Evolutionary conservation across 2,888 invertebrate species (phyloP), one percentile per base, ranked within the genome.

Genomic region (Marasmarcha lunaedactyla): DNA sequence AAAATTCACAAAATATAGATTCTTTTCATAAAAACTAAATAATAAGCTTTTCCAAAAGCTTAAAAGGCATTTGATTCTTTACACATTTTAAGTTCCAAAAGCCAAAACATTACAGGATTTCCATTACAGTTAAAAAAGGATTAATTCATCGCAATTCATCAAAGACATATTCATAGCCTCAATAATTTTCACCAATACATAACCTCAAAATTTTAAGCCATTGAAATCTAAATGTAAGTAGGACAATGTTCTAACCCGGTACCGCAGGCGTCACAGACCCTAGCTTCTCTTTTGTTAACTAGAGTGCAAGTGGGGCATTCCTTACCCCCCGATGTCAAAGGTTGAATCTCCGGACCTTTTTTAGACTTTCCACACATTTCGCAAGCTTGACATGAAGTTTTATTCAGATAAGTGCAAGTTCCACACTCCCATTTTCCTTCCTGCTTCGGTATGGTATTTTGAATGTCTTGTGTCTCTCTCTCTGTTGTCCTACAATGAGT

Each of bases 261-360:
- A 13, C 84, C 85, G 63, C 93, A 93, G 12, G 89, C 92, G 50
- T 88, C 88, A 59, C 93, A 93, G 7, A 59, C 59, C 27, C 74
- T 76, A 5, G 87, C 88, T 39, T 87, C 87, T 52, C 87, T 86
- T 35, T 87, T 85, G 58, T 93, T 93, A 30, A 93, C 90, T 36
- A 92, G 74, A 1, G 93, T 93, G 61, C 93, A 93, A 15, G 87
- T 74, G 0, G 89, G 89, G 49, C 93, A 93, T 60, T 91, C 89
- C 36, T 89, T 84, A 0, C 92, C 92, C 0, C 92, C 92, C 7
- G 91, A 88, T 12, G 88, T 87, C 35, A 92, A 71, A 0, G 90
- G 89, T 45, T 85, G 84, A 14, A 86, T 81, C 52, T 88, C 88
- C 3, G 87, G 85, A 0, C 88, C 88, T 35, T 61, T 62, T 40